Evolutionary conservation across 2,113 vertebrate species (phyloP).

Genomic region (Symphodus melops): DNA sequence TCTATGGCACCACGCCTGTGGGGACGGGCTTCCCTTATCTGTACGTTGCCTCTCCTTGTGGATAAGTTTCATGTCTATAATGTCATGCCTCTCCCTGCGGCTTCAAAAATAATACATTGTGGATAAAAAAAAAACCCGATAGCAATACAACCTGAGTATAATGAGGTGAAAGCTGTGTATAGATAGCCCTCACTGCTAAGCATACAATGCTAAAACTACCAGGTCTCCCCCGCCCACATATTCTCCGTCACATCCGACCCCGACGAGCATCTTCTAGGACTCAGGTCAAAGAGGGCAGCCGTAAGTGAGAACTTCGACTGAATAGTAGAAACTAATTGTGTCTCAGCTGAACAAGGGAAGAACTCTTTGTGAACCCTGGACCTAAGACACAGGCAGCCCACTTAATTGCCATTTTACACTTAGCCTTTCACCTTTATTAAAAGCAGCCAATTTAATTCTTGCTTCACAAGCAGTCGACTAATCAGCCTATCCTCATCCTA

Average conservation of each 20-base stretch:
- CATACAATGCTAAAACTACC: neutral
- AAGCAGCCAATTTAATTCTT: constrained; percentile 3
- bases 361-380: constrained; percentile 1
- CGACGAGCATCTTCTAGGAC: constrained; percentile 5
- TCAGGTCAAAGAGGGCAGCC: constrained; percentile 26
- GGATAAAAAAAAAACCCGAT: neutral
- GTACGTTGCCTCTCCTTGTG: constrained; percentile 13
- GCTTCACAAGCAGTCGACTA: neutral
- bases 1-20: constrained; percentile 42
- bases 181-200: neutral
- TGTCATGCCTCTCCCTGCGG: neutral
- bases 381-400: neutral
- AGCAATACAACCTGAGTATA: neutral
- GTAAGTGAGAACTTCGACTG: constrained; percentile 42
- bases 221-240: constrained; percentile 8
- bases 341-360: constrained; percentile 2
- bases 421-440: constrained; percentile 25
- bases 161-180: neutral
- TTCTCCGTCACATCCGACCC: constrained; percentile 3
- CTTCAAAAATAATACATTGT: neutral
- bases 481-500: neutral
- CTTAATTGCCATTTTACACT: constrained; percentile 31
- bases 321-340: constrained; percentile 35
- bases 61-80: constrained; percentile 28
- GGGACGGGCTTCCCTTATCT: constrained; percentile 29